phyloP scores from a whole-genome alignment of 2,888 invertebrate species.

The Coenonympha glycerion region DNA sequence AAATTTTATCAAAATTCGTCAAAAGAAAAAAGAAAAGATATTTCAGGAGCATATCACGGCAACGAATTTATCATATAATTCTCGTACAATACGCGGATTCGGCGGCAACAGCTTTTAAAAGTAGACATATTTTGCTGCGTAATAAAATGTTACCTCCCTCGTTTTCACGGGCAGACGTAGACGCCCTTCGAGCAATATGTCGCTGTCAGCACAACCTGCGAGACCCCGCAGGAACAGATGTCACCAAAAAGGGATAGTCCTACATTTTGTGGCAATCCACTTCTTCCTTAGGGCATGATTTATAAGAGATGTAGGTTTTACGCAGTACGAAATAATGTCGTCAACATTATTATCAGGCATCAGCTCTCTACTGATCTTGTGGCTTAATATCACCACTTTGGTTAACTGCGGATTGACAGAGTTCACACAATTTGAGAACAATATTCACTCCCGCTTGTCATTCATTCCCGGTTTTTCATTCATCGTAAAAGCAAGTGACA shows the following conservation, averaged over 20 bases:
- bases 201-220: neutral
- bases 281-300: neutral
- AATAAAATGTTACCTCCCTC: slow-evolving; percentile 8
- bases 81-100: neutral
- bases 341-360: too few species aligned
- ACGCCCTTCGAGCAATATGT: slow-evolving; percentile 15
- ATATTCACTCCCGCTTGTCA: too few species aligned
- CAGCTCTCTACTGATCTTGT: too few species aligned
- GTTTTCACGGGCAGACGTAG: neutral
- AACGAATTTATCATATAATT: neutral
- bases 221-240: slow-evolving; percentile 2
- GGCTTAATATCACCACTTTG: too few species aligned
- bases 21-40: neutral
- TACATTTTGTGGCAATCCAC: slow-evolving; percentile 1
- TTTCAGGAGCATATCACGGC: neutral
- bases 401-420: too few species aligned
- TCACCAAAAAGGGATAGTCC: slow-evolving; percentile 4
- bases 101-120: neutral
- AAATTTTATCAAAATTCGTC: too few species aligned
- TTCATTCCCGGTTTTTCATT: too few species aligned
- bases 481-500: too few species aligned
- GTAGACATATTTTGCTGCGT: slow-evolving; percentile 1
- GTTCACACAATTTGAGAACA: too few species aligned
- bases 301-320: neutral
- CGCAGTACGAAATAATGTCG: too few species aligned